Evolutionary conservation across 2,888 invertebrate species (phyloP), one percentile per base, ranked within the genome.

Genomic region (Trypoxylon attenuatum): DNA sequence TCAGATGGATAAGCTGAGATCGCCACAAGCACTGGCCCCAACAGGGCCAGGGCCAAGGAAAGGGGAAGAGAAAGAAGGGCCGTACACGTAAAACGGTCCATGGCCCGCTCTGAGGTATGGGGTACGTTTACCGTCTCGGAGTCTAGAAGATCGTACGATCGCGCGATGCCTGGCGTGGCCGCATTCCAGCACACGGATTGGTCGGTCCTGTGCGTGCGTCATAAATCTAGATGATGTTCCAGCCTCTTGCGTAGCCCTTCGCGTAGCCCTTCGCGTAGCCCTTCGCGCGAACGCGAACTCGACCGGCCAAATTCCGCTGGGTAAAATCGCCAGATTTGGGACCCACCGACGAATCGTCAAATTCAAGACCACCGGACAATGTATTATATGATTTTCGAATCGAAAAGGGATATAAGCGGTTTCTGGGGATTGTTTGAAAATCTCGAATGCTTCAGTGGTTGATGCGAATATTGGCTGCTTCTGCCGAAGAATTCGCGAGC

Each of bases 161-260:
- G 70, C 67, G 62, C 67, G 76, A 63, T 65, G 55, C 53, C 65
- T 60, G 76, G 69, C 75, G 63, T 76, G 74, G 74, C 68, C 74
- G 69, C 74, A 73, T 74, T 74, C 74, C 74, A 71, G 63, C 51
- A 41, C 53, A 67, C 67, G 61, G 72, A 74, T 71, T 69, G 74
- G 71, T 56, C 69, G 69, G 71, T 63, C 66, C 61, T 60, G 38
- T 62, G 67, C 59, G 38, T 62, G 67, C 59, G 62, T 75, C 64
- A 69, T 75, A 75, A 74, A 75, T 75, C 71, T 75, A 61, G 52
- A 64, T 58, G 56, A 71, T 51, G 65, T 68, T 56, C 67, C 55
- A 51, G 49, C 55, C 49, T 71, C 66, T 71, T 72, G n/a, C n/a
- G n/a, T 75, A 64, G 54, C 64, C 75, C 71, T 67, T 75, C 58